A percentile compares a stretch with the other conserved stretches of the same genome.
Evolutionary conservation across 2,797 vertebrate species (phyloP).

Genomic region (Sciaenops ocellatus): DNA sequence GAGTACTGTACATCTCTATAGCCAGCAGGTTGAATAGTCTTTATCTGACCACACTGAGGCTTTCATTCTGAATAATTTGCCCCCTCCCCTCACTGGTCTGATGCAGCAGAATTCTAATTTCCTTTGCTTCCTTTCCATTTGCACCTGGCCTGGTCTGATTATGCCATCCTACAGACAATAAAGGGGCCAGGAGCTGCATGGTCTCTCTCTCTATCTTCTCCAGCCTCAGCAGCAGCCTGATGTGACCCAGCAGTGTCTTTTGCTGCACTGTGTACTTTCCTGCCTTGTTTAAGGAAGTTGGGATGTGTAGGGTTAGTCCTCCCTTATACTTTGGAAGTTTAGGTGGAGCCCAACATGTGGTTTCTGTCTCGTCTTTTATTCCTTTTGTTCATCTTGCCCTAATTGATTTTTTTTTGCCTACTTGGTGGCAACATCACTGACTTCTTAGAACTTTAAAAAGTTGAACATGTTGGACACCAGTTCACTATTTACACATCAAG

Average conservation of each 20-base stretch:
- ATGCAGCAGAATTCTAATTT: constrained; percentile 13
- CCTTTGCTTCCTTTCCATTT: constrained; percentile 4
- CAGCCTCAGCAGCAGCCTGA: background rate
- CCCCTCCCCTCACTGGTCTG: background rate
- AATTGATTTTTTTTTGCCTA: background rate
- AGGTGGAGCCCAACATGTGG: no score
- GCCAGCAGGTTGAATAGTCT: constrained; percentile 8
- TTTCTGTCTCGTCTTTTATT: background rate
- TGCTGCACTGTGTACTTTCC: background rate
- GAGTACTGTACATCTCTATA: background rate
- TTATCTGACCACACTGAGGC: background rate
- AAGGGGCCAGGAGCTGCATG: background rate
- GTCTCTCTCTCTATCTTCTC: background rate
- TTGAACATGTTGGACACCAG: background rate
- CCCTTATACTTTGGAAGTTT: background rate
- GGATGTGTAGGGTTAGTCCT: background rate
- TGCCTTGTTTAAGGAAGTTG: background rate
- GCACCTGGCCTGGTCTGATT: constrained; percentile 25
- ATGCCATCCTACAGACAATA: constrained; percentile 6
- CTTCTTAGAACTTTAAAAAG: background rate
- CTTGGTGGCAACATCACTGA: background rate
- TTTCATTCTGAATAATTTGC: constrained; percentile 6
- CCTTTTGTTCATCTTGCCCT: background rate
- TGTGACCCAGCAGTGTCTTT: background rate
- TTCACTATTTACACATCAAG: background rate